These are phyloP conservation scores for Stenolophus ochropezus DNA, from an alignment of 2,888 invertebrate species.

Conservation along the genomic window DNA sequence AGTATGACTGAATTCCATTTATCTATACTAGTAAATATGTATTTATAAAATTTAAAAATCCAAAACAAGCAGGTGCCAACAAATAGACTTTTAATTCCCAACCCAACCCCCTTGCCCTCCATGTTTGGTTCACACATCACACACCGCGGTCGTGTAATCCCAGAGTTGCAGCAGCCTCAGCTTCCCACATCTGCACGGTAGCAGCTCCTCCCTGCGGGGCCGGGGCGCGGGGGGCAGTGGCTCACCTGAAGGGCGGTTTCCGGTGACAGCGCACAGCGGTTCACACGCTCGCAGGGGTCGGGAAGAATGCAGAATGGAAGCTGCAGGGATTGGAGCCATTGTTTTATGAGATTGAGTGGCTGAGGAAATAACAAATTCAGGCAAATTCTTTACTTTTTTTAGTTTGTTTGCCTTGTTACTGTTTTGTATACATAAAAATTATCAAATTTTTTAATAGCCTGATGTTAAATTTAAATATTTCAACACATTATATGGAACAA, in stretches of 20 bases:
- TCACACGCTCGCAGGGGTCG: conserved; percentile 67
- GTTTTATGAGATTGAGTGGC: neutral
- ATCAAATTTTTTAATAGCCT: too few species aligned
- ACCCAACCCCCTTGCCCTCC: neutral
- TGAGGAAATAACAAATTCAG: neutral
- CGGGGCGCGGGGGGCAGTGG: conserved; percentile 12
- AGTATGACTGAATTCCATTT: too few species aligned
- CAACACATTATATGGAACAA: too few species aligned
- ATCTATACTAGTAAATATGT: too few species aligned
- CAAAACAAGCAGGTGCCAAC: neutral
- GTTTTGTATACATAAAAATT: too few species aligned
- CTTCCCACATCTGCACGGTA: conserved; percentile 68
- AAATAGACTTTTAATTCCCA: neutral
- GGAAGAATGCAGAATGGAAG: neutral
- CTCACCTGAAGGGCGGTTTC: conserved; percentile 72
- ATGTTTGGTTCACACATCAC: neutral
- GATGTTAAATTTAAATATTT: too few species aligned
- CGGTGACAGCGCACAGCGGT: conserved; percentile 68
- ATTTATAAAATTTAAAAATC: neutral
- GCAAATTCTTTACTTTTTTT: too few species aligned
- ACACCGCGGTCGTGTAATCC: conserved; percentile 27
- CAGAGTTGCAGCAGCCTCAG: neutral
- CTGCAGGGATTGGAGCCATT: too few species aligned
- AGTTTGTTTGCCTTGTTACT: too few species aligned
- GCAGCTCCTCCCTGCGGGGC: conserved; percentile 54